Evolutionary conservation across 1,140 invertebrate genomes (phyloP), one percentile per base, ranked within the genome.

Genomic region (Heliothis virescens): DNA sequence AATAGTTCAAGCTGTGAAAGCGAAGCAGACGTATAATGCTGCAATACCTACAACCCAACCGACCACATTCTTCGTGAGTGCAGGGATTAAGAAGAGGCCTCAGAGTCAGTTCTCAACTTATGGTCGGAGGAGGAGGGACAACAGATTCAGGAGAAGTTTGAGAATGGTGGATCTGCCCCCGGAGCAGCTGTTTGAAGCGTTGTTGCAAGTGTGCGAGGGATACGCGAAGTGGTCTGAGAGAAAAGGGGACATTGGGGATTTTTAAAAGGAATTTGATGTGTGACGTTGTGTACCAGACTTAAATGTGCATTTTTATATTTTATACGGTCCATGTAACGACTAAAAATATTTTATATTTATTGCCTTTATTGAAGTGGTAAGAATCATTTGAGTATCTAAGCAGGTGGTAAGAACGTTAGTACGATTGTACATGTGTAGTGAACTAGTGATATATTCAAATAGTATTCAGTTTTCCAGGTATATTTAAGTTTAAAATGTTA

Each of bases 1-100:
- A 1, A 96, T 98, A 52, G 96, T 97, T 3, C 96, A 96, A 79
- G 96, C 96, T 0, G 95, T 97, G 9, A 97, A 96, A 85, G 95
- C 91, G 95, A 94, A 92, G 76, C 89, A 91, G 18, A 71, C 34
- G 1, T 72, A 67, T 5, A 87, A 81, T 29, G 34, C 85, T 81
- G 47, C 89, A 73, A 89, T 90, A 67, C 73, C 92, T 3, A 91
- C 89, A 2, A 87, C 87, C 1, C 83, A 89, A 15, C 88, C 90
- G 9, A 87, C 88, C 2, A 84, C 93, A 53, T 88, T 94, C 41
- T 87, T 94, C 60, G 80, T 92, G 0, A 94, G 90, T 57, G 85
- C 94, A 52, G 94, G 95, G 2, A 95, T 94, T 60, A 95, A 95
- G 78, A 90, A 92, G 87, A 87, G 83, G 50, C 94, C 94, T 3